Evolutionary conservation across 2,888 invertebrate genomes (phyloP).

Genomic region (Brenthis ino): DNA sequence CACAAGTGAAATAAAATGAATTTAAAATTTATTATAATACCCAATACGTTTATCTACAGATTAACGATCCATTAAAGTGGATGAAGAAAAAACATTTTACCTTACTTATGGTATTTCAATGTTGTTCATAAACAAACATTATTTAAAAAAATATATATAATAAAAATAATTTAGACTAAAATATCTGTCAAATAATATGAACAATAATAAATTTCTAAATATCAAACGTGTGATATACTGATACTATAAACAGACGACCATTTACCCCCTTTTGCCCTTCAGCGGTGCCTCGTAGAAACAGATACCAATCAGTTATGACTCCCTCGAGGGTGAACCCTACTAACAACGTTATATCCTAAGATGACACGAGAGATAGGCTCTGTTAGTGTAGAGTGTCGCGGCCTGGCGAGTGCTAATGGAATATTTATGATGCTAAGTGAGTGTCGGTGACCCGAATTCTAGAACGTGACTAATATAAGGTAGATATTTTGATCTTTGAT

Average conservation of each 20-base stretch:
- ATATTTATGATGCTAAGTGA: slow-evolving; percentile 49
- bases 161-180: too few species aligned
- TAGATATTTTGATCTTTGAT: not conserved
- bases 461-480: slow-evolving; percentile 1
- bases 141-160: too few species aligned
- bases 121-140: too few species aligned
- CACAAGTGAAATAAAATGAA: too few species aligned
- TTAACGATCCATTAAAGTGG: too few species aligned
- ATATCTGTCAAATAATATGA: not conserved
- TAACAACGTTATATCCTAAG: slow-evolving; percentile 50
- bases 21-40: too few species aligned
- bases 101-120: too few species aligned
- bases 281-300: slow-evolving; percentile 28
- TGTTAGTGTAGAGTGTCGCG: slow-evolving; percentile 49
- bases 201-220: not conserved
- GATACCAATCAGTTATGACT: slow-evolving; percentile 47
- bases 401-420: slow-evolving; percentile 47
- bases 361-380: slow-evolving; percentile 50
- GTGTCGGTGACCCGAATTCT: slow-evolving; percentile 33
- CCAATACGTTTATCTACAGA: too few species aligned
- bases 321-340: slow-evolving; percentile 46
- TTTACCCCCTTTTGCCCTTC: slow-evolving; percentile 19
- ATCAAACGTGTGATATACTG: slow-evolving; percentile 7
- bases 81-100: too few species aligned
- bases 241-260: slow-evolving; percentile 18